Percentiles rank a stretch among this genome's conserved stretches.
phyloP scores from a whole-genome alignment of 2,797 vertebrate genomes.

The Orestias chungarensis region DNA sequence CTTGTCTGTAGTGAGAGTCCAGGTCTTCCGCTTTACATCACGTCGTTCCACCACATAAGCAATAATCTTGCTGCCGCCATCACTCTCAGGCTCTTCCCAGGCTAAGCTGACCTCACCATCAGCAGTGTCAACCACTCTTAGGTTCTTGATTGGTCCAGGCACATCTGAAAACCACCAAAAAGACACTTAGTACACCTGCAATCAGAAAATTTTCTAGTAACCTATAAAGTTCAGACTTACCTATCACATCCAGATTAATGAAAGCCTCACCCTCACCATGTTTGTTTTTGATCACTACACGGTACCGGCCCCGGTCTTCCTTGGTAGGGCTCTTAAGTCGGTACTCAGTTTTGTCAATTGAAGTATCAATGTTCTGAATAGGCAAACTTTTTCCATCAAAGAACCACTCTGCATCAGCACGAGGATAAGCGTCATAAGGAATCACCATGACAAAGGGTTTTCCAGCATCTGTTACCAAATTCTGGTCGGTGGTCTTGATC shows the following conservation, averaged over 20 bases:
- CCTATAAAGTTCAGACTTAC: constrained; percentile 75
- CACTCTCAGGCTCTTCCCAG: constrained; percentile 96
- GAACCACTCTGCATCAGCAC: constrained; percentile 94
- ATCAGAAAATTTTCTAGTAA: background rate
- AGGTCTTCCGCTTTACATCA: constrained; percentile 94
- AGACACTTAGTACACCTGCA: background rate
- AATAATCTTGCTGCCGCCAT: constrained; percentile 95
- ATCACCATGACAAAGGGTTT: constrained; percentile 92
- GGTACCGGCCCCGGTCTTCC: constrained; percentile 89
- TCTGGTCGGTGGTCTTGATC: constrained; percentile 95
- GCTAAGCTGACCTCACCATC: constrained; percentile 96
- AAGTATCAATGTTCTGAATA: constrained; percentile 90
- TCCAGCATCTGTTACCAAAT: constrained; percentile 93
- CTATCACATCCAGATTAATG: constrained; percentile 94
- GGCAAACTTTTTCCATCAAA: constrained; percentile 84
- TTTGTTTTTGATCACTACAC: constrained; percentile 92
- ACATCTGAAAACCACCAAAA: constrained; percentile 81
- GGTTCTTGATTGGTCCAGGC: constrained; percentile 92
- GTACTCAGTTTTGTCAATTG: constrained; percentile 88
- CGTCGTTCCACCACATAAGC: constrained; percentile 94
- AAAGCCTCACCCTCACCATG: constrained; percentile 92
- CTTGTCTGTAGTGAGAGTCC: constrained; percentile 90
- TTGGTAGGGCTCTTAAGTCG: constrained; percentile 90
- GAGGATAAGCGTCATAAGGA: constrained; percentile 95
- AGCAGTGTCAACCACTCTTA: constrained; percentile 91